Evolutionary conservation across 2,888 invertebrate genomes (phyloP).

Genomic region (Andrena camellia): DNA sequence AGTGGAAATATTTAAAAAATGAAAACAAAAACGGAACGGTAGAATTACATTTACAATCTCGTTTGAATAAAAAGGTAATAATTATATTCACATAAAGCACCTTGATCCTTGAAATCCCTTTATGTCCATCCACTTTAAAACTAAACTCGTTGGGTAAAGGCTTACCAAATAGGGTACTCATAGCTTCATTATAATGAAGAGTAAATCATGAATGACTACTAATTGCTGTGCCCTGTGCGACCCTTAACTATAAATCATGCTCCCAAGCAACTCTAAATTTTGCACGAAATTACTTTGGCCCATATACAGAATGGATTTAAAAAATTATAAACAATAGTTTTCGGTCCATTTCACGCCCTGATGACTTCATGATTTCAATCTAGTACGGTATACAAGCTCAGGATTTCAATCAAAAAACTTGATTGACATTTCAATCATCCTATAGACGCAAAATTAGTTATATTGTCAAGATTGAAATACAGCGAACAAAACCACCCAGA

Average conservation of each 20-base stretch:
- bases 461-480: no score
- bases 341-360: no score
- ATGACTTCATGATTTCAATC: no score
- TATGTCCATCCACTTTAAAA: conserved; percentile 66
- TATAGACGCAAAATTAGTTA: no score
- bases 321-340: no score
- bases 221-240: conserved; percentile 56
- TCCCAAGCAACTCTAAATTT: background rate
- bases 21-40: background rate
- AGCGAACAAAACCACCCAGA: no score
- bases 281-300: no score
- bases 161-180: conserved; percentile 57
- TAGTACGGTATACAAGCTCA: no score
- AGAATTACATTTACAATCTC: background rate
- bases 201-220: conserved; percentile 70
- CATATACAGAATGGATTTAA: no score
- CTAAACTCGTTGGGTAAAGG: conserved; percentile 58
- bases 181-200: conserved; percentile 64
- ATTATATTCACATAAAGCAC: conserved; percentile 35
- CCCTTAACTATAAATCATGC: conserved; percentile 41
- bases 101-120: conserved; percentile 73
- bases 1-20: background rate
- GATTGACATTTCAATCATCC: no score
- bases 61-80: conserved; percentile 27
- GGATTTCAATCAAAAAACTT: no score